Percentiles rank a stretch among this genome's conserved stretches.
Evolutionary conservation across 2,113 vertebrate species (phyloP).

Genomic region (Castor canadensis): DNA sequence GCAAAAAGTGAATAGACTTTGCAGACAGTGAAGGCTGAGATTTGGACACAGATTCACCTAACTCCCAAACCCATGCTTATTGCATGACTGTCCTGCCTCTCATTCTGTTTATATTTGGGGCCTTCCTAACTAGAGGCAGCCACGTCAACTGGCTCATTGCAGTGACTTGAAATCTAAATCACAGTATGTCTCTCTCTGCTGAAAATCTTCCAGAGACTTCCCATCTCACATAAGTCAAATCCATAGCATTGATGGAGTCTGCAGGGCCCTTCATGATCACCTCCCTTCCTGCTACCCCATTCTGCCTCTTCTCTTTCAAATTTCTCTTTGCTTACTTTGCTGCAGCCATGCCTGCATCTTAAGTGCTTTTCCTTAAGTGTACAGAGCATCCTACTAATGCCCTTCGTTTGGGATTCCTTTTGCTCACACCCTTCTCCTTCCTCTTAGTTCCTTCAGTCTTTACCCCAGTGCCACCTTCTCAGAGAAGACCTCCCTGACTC

Average conservation of each 20-base stretch:
- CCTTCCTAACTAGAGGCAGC: not conserved
- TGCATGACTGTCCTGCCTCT: not conserved
- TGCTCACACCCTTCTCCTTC: not conserved
- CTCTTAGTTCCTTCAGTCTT: not conserved
- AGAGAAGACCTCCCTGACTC: not conserved
- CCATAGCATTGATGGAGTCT: not conserved
- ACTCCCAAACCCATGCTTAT: not conserved
- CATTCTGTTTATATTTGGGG: not conserved
- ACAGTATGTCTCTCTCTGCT: not conserved
- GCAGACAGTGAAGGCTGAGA: not conserved
- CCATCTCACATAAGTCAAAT: not conserved
- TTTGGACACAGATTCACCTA: not conserved
- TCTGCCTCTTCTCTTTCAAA: not conserved
- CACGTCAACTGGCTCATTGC: not conserved
- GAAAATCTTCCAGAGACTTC: constrained; percentile 2
- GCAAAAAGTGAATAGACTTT: not conserved
- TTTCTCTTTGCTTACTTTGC: not conserved
- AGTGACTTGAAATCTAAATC: constrained; percentile 20
- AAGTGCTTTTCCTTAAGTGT: not conserved
- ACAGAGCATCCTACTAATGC: not conserved
- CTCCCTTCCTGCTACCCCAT: not conserved
- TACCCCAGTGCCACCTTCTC: not conserved
- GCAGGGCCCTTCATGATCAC: not conserved
- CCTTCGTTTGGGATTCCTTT: not conserved
- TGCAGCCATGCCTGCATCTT: not conserved